Evolutionary conservation across 2,888 invertebrate genomes (phyloP), one percentile per base, ranked within the genome.

Genomic region (Catocala sponsa): DNA sequence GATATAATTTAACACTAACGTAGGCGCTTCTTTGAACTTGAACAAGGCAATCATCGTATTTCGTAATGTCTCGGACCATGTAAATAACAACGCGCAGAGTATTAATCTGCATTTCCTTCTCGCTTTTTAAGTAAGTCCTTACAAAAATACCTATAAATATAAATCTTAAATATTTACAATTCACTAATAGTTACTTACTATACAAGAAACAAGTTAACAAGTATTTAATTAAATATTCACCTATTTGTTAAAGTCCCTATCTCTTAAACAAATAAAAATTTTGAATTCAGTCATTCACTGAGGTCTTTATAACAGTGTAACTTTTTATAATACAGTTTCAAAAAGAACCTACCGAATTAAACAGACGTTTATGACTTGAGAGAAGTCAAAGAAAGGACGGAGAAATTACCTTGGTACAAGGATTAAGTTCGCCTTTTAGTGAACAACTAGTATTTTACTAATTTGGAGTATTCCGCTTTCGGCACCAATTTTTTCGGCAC

Each of bases 61-160:
- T 47, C 5, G 4, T 1, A 25, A 4, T 15, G 15, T 46, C 25
- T 48, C 25, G 11, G 48, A 48, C 48, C 32, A 48, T 33, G n/a
- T 48, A 32, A 55, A 48, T 48, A 48, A 25, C n/a, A 38, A 25
- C 25, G n/a, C 42, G 33, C 9, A n/a, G 4, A 38, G 12, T 35
- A 43, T 2, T n/a, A 6, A 12, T 7, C 6, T 38, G 13, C 13
- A 43, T 43, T 42, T 48, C 43, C 13, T 54, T 59, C 12, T 13
- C 33, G 5, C 6, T 35, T 60, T 12, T 33, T 15, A 51, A 47
- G 25, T 15, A 51, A 47, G 25, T 53, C 35, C 41, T 66, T 71
- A 76, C 33, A 65, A 71, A 73, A 71, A 74, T 56, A n/a, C n/a
- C n/a, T n/a, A 72, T 75, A 75, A 76, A 75, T 75, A 76, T 43